Evolutionary conservation across 2,797 vertebrate species (phyloP), one percentile per base, ranked within the genome.

Genomic region (Astyanax mexicanus): DNA sequence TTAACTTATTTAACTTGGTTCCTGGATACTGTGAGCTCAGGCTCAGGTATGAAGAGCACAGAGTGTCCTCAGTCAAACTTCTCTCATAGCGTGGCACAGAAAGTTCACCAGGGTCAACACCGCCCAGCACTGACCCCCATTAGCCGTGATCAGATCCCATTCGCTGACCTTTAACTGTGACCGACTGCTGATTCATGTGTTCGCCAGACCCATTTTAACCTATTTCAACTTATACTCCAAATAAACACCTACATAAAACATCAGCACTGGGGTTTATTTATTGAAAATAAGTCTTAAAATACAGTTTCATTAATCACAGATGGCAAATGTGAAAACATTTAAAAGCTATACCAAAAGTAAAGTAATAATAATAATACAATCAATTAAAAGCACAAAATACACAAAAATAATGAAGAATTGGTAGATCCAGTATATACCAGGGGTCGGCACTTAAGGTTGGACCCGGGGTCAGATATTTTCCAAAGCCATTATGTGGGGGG

Each of bases 181-280:
- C 51, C 45, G 3, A 47, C 40, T 57, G 21, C 27, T 6, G 15
- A 68, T 52, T 69, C 19, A 67, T 57, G 29, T 52, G 19, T 23
- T 44, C 15, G 32, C 37, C 64, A 21, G 6, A 15, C 6, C 11
- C 7, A 23, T 57, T 57, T 55, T 15, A 37, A 57, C 76, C 70
- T 27, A 23, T 57, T 57, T 55, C 15, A 37, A 57, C 76, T 70
- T 27, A 55, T 37, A 45, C 27, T 29, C 17, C 15, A 72, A 66
- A 49, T 19, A 55, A 44, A 45, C 47, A 32, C 19, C 51, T 61
- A 62, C n/a, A 45, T 35, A 10, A 75, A 61, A 17, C 55, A 23
- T 45, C 15, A 37, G 2, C 8, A 60, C 19, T 19, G 57, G 51
- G 10, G 3, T 60, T 42, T 40, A 35, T n/a, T 29, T 9, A 32